phyloP scores from a whole-genome alignment of 2,113 vertebrate species.

The Thinocorus orbignyianus region DNA sequence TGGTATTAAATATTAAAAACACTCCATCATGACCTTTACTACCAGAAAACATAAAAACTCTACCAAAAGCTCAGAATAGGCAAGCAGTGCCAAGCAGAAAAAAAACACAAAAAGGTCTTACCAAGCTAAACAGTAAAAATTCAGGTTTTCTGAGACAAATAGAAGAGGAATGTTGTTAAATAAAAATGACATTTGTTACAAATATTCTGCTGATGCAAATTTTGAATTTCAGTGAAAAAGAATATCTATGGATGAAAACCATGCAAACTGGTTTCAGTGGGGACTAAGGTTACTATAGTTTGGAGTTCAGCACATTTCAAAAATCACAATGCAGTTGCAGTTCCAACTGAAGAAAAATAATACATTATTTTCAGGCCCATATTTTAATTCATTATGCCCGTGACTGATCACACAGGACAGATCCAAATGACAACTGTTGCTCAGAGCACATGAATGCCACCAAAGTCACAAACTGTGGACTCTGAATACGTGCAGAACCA shows the following conservation, averaged over 20 bases:
- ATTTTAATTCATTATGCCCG: background rate
- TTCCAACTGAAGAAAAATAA: background rate
- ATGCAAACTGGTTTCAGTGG: rapidly evolving
- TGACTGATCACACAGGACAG: background rate
- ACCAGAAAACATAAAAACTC: background rate
- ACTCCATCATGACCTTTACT: background rate
- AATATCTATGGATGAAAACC: background rate
- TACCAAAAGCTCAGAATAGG: background rate
- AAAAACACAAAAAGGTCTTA: background rate
- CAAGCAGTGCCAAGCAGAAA: background rate
- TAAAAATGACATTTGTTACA: background rate
- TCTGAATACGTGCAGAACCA: background rate
- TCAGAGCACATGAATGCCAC: background rate
- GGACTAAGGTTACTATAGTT: background rate
- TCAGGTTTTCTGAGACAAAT: background rate
- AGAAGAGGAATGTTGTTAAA: background rate
- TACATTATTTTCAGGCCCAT: background rate
- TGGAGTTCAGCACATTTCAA: background rate
- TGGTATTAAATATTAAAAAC: background rate
- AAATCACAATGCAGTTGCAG: background rate
- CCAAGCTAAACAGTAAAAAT: background rate
- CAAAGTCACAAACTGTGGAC: background rate
- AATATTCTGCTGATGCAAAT: background rate
- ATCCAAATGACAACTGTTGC: background rate
- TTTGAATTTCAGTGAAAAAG: background rate